phyloP scores from a whole-genome alignment of 2,113 vertebrate species.

The Stigmatopora nigra region DNA sequence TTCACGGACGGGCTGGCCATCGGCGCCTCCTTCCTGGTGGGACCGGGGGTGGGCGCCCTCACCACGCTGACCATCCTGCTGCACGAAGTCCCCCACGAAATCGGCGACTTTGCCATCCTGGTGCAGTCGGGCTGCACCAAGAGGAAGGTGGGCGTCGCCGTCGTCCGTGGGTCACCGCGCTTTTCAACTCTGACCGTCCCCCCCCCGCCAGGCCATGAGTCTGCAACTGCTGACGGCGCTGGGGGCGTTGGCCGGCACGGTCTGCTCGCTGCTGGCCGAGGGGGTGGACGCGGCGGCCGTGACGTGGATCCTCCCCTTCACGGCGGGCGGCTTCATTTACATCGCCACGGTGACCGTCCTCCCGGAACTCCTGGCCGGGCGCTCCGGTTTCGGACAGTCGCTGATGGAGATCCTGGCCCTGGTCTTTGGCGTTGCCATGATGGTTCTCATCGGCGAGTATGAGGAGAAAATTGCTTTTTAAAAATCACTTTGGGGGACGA shows the following conservation, averaged over 20 bases:
- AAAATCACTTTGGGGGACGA: neutral
- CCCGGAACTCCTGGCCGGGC: constrained; percentile 80
- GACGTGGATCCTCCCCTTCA: constrained; percentile 87
- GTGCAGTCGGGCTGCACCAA: constrained; percentile 90
- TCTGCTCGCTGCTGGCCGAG: constrained; percentile 82
- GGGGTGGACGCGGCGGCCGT: constrained; percentile 78
- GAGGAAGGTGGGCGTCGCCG: constrained; percentile 68
- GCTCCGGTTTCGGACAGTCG: constrained; percentile 76
- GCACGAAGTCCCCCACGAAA: constrained; percentile 88
- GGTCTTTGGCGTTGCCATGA: constrained; percentile 82
- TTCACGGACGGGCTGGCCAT: constrained; percentile 88
- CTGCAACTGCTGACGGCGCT: constrained; percentile 84
- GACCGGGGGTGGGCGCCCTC: constrained; percentile 73
- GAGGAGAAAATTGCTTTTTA: constrained; percentile 61
- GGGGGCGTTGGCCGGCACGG: constrained; percentile 81
- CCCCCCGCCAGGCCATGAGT: constrained; percentile 77
- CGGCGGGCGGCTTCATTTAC: constrained; percentile 87
- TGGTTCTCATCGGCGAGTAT: constrained; percentile 84
- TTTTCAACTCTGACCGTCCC: neutral
- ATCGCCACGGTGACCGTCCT: constrained; percentile 87
- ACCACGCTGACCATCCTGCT: constrained; percentile 87
- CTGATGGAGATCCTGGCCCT: constrained; percentile 80
- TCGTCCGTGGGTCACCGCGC: too few species aligned
- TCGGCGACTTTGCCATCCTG: constrained; percentile 91
- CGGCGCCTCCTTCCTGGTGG: constrained; percentile 83